A percentile compares a stretch with the other conserved stretches of the same genome.
These are phyloP conservation scores for Eucriotettix oculatus DNA, from an alignment of 2,888 invertebrate species.

Conservation along the genomic window DNA sequence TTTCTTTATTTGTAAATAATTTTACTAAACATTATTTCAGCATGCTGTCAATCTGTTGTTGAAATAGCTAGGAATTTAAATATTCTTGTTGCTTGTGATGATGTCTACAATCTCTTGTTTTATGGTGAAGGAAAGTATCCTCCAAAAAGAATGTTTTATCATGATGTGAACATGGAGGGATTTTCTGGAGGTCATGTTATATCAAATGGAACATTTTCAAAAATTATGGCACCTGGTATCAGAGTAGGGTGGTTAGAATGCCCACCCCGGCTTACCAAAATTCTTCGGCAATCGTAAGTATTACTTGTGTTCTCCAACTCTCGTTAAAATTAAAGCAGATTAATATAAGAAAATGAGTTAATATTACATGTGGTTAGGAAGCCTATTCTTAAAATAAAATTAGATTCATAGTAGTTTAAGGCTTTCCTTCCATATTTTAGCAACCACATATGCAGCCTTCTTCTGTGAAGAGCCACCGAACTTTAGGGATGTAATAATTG, in stretches of 20 bases:
- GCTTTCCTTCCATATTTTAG: too few species aligned
- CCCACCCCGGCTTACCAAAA: conserved; percentile 25
- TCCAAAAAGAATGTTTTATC: conserved; percentile 35
- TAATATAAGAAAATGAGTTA: too few species aligned
- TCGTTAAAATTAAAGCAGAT: too few species aligned
- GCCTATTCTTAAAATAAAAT: too few species aligned
- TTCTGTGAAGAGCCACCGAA: too few species aligned
- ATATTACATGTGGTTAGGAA: too few species aligned
- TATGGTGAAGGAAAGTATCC: conserved; percentile 25
- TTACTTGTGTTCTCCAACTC: too few species aligned
- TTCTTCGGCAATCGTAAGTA: conserved; percentile 25
- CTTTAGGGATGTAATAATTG: too few species aligned
- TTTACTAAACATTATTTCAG: background rate
- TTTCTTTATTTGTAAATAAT: background rate
- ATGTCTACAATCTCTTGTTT: conserved; percentile 42
- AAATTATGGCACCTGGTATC: conserved; percentile 42
- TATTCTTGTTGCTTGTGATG: conserved; percentile 37
- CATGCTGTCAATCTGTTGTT: conserved; percentile 19
- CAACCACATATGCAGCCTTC: too few species aligned
- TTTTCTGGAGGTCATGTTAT: conserved; percentile 36
- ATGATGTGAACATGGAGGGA: conserved; percentile 22
- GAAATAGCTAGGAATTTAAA: conserved; percentile 27
- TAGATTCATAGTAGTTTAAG: too few species aligned
- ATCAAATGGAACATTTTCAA: conserved; percentile 47
- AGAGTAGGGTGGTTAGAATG: conserved; percentile 49